Percentiles rank a stretch among this genome's conserved stretches.
Evolutionary conservation across 2,113 vertebrate genomes (phyloP).

Genomic region (Megalops atlanticus): DNA sequence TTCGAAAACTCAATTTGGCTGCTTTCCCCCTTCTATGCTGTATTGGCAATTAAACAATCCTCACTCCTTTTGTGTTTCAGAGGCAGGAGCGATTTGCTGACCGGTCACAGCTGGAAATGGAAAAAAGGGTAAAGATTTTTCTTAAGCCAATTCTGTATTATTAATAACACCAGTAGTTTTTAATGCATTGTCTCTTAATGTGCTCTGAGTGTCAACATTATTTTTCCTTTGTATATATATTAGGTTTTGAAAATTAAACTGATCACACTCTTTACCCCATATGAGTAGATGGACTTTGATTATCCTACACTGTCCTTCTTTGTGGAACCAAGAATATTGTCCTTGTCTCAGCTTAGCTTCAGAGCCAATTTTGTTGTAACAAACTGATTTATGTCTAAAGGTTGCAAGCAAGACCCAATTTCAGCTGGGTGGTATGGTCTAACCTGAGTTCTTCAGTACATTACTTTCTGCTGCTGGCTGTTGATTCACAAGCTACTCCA

Average conservation of each 20-base stretch:
- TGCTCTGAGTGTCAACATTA: neutral
- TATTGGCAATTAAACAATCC: neutral
- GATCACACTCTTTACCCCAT: neutral
- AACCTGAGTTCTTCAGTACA: constrained; percentile 76
- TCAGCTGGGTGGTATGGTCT: constrained; percentile 92
- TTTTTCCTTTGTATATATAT: neutral
- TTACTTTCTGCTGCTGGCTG: constrained; percentile 84
- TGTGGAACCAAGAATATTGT: constrained; percentile 19
- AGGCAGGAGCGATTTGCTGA: constrained; percentile 97
- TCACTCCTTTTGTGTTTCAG: constrained; percentile 62
- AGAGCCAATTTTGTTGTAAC: constrained; percentile 47
- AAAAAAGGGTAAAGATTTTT: constrained; percentile 89
- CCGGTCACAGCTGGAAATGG: constrained; percentile 96
- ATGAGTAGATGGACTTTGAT: neutral
- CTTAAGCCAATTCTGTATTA: neutral
- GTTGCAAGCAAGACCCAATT: constrained; percentile 94
- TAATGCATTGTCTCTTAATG: neutral
- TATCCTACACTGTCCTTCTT: neutral
- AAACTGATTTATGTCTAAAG: constrained; percentile 93
- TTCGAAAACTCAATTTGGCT: too few relatives aligned
- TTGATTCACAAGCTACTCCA: constrained; percentile 52
- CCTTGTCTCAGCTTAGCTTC: neutral
- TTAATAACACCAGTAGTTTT: too few relatives aligned
- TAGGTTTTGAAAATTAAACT: neutral
- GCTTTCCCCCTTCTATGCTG: neutral